These are phyloP conservation scores for Noctua janthina DNA, from an alignment of 2,888 invertebrate species.

Conservation along the genomic window DNA sequence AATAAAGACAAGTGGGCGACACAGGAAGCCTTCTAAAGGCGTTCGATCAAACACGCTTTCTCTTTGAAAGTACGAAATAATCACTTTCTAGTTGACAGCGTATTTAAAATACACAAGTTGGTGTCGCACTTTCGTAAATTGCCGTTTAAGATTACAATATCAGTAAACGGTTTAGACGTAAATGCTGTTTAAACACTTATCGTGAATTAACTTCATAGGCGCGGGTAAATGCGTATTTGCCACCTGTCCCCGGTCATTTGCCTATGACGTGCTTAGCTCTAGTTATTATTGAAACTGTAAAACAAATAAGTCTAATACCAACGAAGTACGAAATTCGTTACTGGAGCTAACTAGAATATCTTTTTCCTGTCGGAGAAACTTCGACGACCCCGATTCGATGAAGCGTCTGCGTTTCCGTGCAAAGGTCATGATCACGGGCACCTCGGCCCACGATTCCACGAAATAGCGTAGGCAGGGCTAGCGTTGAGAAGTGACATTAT, in stretches of 20 bases:
- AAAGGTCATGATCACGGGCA: slow-evolving; percentile 52
- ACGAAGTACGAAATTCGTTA: slow-evolving; percentile 11
- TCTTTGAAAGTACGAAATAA: slow-evolving; percentile 67
- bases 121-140: slow-evolving; percentile 57
- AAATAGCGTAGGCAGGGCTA: slow-evolving; percentile 22
- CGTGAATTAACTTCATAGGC: slow-evolving; percentile 28
- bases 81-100: slow-evolving; percentile 66
- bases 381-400: slow-evolving; percentile 39
- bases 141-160: slow-evolving; percentile 50
- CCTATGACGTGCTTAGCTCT: slow-evolving; percentile 21
- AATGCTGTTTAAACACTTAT: slow-evolving; percentile 39
- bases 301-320: neutral
- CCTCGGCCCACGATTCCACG: slow-evolving; percentile 3
- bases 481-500: slow-evolving; percentile 5
- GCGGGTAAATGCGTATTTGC: slow-evolving; percentile 10
- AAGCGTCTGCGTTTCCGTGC: slow-evolving; percentile 16
- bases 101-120: slow-evolving; percentile 54
- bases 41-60: slow-evolving; percentile 62
- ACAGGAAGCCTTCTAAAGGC: slow-evolving; percentile 51
- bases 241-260: slow-evolving; percentile 26
- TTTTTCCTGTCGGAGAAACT: slow-evolving; percentile 25
- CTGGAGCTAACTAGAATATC: slow-evolving; percentile 2
- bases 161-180: slow-evolving; percentile 46
- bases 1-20: slow-evolving; percentile 55
- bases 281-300: slow-evolving; percentile 13